Conservation (phyloP, 2,113 vertebrate species). For the Oxyruncus cristatus region DNA sequence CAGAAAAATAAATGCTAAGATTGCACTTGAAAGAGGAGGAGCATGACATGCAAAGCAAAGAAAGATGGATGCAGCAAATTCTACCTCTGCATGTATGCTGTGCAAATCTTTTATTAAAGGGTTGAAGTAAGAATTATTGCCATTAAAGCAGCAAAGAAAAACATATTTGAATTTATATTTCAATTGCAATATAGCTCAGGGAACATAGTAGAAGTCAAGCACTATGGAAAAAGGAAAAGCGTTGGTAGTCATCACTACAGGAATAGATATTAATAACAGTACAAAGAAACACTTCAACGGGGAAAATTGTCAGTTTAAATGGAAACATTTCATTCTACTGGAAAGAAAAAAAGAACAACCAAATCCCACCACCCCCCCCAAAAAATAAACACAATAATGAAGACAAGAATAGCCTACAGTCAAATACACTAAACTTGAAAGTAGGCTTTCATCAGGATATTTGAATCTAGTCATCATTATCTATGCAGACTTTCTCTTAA, state of each 20-base stretch:
- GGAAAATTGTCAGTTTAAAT: neutral
- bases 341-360: neutral
- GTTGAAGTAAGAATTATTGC: neutral
- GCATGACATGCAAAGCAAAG: neutral
- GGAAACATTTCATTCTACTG: neutral
- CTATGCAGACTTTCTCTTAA: neutral
- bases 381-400: neutral
- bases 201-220: neutral
- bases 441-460: neutral
- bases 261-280: neutral
- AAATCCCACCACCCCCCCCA: no score
- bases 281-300: neutral
- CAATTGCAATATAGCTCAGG: neutral
- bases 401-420: neutral
- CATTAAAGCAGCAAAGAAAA: neutral
- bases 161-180: neutral
- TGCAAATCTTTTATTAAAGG: neutral
- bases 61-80: neutral
- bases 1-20: neutral
- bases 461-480: neutral
- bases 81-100: neutral
- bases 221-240: neutral
- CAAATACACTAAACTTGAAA: neutral
- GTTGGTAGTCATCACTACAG: neutral
- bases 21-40: neutral